A percentile compares a stretch with the other conserved stretches of the same genome.
Evolutionary conservation across 2,888 invertebrate genomes (phyloP).

Genomic region (Conomelus anceps): DNA sequence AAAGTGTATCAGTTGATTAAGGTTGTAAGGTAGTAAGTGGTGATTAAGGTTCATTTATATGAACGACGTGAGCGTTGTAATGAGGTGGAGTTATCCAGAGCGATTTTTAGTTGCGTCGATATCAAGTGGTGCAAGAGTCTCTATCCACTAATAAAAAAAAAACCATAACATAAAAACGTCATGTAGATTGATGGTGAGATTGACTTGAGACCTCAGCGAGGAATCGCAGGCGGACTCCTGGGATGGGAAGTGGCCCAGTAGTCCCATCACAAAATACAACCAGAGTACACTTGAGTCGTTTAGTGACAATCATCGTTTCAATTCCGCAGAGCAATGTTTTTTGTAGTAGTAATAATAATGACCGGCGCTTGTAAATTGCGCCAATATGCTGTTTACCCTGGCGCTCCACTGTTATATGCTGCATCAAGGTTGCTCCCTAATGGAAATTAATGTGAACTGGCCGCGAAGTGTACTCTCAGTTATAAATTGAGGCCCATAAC

Average conservation of each 20-base stretch:
- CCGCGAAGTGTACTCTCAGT: background rate
- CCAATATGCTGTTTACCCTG: background rate
- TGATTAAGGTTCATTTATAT: no score
- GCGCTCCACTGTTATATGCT: background rate
- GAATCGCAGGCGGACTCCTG: background rate
- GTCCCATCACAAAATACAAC: no score
- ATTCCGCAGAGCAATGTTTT: background rate
- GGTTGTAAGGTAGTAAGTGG: no score
- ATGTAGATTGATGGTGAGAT: background rate
- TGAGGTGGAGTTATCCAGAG: background rate
- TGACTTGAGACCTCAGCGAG: background rate
- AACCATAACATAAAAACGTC: background rate
- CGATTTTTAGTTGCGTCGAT: background rate
- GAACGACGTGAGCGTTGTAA: no score
- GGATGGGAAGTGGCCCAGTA: background rate
- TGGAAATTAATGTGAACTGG: background rate
- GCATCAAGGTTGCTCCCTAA: background rate
- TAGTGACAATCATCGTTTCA: background rate
- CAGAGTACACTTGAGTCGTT: background rate
- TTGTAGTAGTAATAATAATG: background rate
- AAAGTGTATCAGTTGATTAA: no score
- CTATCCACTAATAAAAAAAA: background rate
- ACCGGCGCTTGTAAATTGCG: background rate
- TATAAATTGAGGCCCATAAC: background rate
- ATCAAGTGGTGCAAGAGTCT: background rate